Percentiles rank a stretch among this genome's conserved stretches.
These are phyloP conservation scores for Catharus minimus DNA, from an alignment of 2,113 vertebrate genomes.

Conservation along the genomic window DNA sequence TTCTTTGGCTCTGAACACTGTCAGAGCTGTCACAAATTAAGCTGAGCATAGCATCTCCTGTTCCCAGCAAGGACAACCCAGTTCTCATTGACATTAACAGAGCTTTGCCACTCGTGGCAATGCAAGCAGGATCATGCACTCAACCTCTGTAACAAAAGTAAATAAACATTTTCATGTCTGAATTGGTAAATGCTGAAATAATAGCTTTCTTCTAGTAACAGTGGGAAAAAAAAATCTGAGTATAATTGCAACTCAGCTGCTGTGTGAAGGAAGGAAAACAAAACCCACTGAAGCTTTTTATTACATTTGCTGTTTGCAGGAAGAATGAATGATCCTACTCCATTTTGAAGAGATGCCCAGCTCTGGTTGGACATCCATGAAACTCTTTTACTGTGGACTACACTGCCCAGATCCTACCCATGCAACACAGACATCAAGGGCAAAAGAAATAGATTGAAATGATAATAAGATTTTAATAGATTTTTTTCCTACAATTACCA, in stretches of 20 bases:
- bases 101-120: background rate
- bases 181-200: background rate
- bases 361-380: background rate
- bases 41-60: background rate
- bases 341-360: background rate
- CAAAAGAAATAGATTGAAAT: background rate
- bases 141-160: background rate
- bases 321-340: background rate
- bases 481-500: background rate
- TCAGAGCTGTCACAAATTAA: background rate
- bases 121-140: background rate
- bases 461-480: no score
- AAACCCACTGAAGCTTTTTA: slow-evolving; percentile 43
- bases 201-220: slow-evolving; percentile 1
- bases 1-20: background rate
- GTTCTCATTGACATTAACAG: background rate
- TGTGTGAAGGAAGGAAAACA: slow-evolving; percentile 36
- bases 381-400: background rate
- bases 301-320: background rate
- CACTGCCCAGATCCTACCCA: background rate
- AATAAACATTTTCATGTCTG: slow-evolving; percentile 13
- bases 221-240: background rate
- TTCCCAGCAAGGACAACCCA: background rate
- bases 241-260: slow-evolving; percentile 33
- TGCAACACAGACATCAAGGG: background rate